These are phyloP conservation scores for Fundulus diaphanus DNA, from an alignment of 2,797 vertebrate genomes.

Conservation along the genomic window DNA sequence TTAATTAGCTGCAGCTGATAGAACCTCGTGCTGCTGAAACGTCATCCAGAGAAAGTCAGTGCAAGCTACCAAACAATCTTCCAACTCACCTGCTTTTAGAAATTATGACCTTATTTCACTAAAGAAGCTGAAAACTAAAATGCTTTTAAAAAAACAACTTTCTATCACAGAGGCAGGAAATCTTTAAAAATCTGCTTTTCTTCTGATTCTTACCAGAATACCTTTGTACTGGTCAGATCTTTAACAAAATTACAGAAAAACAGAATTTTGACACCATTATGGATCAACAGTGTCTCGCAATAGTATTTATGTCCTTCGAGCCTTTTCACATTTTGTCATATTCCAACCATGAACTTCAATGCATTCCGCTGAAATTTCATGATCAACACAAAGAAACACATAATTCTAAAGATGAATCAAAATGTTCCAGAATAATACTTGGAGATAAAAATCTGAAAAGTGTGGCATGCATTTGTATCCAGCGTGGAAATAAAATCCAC, in stretches of 20 bases:
- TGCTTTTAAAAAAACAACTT: neutral
- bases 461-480: neutral
- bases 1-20: conserved; percentile 13
- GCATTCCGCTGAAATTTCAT: neutral
- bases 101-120: neutral
- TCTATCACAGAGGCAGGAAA: neutral
- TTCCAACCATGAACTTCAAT: neutral
- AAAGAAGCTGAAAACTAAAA: neutral
- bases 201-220: too few species aligned
- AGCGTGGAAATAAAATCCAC: neutral
- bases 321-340: neutral
- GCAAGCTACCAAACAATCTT: conserved; percentile 1
- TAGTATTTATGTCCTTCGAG: neutral
- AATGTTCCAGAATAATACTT: neutral
- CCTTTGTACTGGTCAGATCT: neutral
- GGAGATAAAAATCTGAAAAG: neutral
- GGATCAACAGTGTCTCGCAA: too few species aligned
- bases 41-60: neutral
- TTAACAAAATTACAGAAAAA: neutral
- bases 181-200: neutral
- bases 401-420: neutral
- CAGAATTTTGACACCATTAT: too few species aligned
- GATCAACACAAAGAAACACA: neutral
- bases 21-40: neutral
- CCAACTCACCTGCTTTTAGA: neutral